These are phyloP conservation scores for Leptinotarsa haldemani DNA, from an alignment of 2,888 invertebrate genomes.

Conservation along the genomic window DNA sequence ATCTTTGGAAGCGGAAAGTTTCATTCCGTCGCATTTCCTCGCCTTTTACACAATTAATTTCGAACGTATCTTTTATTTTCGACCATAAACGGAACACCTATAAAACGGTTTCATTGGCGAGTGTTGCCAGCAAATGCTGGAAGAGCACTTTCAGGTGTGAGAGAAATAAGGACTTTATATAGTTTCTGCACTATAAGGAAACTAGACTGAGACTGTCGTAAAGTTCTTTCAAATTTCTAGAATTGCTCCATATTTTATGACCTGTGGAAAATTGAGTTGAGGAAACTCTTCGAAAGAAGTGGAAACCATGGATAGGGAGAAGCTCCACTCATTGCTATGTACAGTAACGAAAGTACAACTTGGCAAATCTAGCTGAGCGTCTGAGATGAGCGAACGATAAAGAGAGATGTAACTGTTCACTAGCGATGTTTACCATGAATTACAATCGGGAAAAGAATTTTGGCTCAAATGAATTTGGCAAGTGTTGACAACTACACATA, in stretches of 20 bases:
- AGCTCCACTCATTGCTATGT: background rate
- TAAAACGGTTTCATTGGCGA: slow-evolving; percentile 39
- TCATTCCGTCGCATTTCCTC: slow-evolving; percentile 22
- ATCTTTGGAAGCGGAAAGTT: slow-evolving; percentile 9
- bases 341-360: no score
- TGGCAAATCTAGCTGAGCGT: no score
- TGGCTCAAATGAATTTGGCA: no score
- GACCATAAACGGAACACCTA: slow-evolving; percentile 38
- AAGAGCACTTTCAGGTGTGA: slow-evolving; percentile 3
- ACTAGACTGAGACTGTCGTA: background rate
- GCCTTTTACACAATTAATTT: slow-evolving; percentile 38
- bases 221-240: background rate
- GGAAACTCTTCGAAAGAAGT: background rate
- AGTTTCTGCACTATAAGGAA: background rate
- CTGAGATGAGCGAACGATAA: no score
- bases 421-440: no score
- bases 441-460: no score
- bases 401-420: no score
- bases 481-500: no score
- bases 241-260: slow-evolving; percentile 5
- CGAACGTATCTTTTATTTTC: slow-evolving; percentile 43
- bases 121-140: slow-evolving; percentile 17
- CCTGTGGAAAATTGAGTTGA: background rate
- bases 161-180: background rate
- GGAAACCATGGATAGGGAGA: background rate